Evolutionary conservation across 2,888 invertebrate genomes (phyloP), one percentile per base, ranked within the genome.

Genomic region (Aquatica leii): DNA sequence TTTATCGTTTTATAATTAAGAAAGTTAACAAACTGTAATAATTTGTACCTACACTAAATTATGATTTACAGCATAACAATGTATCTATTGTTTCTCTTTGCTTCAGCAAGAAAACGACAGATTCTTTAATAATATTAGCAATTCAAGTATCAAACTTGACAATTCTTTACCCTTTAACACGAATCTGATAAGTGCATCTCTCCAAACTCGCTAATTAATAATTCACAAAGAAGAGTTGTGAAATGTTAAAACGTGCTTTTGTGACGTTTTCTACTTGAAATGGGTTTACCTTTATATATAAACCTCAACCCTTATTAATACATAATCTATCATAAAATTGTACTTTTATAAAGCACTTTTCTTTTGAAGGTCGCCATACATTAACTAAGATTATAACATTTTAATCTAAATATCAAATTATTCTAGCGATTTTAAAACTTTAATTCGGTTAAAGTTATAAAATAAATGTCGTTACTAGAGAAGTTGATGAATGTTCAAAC

Each of bases 251-350:
- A 59, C 59, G 53, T 59, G 59, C 59, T 59, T 59, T 59, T 59
- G 54, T 59, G 59, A 53, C 59, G 41, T 59, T 59, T 59, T 59
- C 59, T 54, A 59, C 31, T 34, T 59, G 54, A 59, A 53, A 53
- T 48, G 48, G 49, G 59, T 48, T 59, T 34, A 31, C 35, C 46
- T 52, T 53, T 53, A 31, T 37, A 59, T 31, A 59, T 52, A 59
- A 53, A 46, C 37, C 46, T 34, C 48, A 21, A 20, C 15, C 43
- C 41, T 40, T 21, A 41, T 53, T 59, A 54, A 53, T 59, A 31
- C 14, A 20, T 6, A 41, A 41, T 15, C 41, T 41, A 46, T 46
- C 46, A 46, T 18, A 46, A 5, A 20, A 11, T 46, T 20, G 24
- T 24, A 24, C 6, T 24, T 6, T 24, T 24, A 24, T 6, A 6